Percentiles rank a stretch among this genome's conserved stretches.
Evolutionary conservation across 2,888 invertebrate genomes (phyloP).

Genomic region (Dione vanillae): DNA sequence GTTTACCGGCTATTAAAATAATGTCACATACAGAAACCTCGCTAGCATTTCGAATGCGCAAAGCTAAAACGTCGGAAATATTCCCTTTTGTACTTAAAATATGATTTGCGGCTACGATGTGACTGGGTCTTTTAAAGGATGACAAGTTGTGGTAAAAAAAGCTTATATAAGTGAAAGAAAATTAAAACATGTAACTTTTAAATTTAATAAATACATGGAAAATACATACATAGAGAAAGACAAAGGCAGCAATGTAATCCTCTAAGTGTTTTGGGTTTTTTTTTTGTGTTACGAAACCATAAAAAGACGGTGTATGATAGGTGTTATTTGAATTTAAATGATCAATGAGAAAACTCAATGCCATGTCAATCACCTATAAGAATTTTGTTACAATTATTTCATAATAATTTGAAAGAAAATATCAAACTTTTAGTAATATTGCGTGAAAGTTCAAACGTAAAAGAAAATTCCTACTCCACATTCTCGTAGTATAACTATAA

Average conservation of each 20-base stretch:
- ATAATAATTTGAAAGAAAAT: background rate
- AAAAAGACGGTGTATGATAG: no score
- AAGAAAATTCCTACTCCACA: slow-evolving; percentile 28
- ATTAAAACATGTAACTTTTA: background rate
- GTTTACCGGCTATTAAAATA: slow-evolving; percentile 20
- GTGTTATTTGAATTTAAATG: no score
- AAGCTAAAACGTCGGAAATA: slow-evolving; percentile 18
- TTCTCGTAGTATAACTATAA: slow-evolving; percentile 29
- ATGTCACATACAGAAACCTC: slow-evolving; percentile 25
- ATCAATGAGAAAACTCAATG: no score
- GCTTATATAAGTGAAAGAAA: background rate
- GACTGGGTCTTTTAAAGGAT: slow-evolving; percentile 1
- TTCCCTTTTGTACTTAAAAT: slow-evolving; percentile 21
- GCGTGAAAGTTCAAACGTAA: slow-evolving; percentile 9
- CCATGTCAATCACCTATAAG: no score
- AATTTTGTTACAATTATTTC: no score
- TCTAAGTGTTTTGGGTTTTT: no score
- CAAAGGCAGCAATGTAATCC: no score
- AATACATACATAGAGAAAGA: no score
- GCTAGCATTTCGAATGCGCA: slow-evolving; percentile 21
- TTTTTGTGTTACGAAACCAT: no score
- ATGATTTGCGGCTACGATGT: slow-evolving; percentile 15
- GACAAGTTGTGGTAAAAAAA: background rate
- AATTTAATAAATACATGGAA: no score
- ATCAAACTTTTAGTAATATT: background rate